A percentile compares a stretch with the other conserved stretches of the same genome.
These are phyloP conservation scores for Meda fulgida DNA, from an alignment of 2,797 vertebrate species.

Conservation along the genomic window DNA sequence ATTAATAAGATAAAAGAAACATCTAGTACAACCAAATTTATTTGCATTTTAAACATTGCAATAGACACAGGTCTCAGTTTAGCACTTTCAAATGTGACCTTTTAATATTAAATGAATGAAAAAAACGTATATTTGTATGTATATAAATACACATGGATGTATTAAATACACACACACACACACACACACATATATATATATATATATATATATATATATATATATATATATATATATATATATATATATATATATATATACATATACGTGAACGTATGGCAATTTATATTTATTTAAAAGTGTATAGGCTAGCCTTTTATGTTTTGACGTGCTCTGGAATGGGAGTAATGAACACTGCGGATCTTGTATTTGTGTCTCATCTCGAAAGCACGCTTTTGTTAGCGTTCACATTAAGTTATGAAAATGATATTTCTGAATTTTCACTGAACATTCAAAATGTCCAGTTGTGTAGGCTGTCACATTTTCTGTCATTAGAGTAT, in stretches of 20 bases:
- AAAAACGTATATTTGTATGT: background rate
- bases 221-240: background rate
- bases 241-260: background rate
- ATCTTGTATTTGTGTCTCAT: background rate
- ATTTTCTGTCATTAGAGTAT: no score
- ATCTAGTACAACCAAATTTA: no score
- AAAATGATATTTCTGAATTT: no score
- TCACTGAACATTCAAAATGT: no score
- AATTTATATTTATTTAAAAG: no score
- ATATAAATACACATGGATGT: background rate
- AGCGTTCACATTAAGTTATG: background rate
- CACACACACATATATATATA: no score
- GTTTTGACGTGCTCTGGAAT: background rate
- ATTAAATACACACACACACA: background rate
- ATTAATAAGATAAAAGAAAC: background rate
- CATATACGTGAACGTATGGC: no score
- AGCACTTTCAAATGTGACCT: background rate
- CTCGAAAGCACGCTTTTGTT: background rate
- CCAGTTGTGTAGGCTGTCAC: no score
- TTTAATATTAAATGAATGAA: background rate
- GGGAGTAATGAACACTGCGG: background rate
- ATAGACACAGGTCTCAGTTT: no score
- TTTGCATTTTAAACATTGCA: background rate
- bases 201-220: no score
- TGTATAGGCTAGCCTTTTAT: no score